Evolutionary conservation across 2,113 vertebrate genomes (phyloP).

Genomic region (Syrmaticus mikado): DNA sequence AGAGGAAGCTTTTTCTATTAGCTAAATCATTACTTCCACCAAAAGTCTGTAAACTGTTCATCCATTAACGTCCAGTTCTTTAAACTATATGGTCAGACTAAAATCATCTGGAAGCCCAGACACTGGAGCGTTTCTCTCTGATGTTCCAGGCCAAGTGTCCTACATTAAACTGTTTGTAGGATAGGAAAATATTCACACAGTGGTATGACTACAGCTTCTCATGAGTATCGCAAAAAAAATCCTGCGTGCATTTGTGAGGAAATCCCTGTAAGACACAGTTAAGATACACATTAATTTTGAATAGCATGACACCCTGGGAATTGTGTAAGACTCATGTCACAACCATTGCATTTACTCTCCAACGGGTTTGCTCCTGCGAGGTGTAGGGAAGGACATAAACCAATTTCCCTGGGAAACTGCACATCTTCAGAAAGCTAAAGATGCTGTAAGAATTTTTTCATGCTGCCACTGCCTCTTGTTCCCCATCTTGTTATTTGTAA

Average conservation of each 20-base stretch:
- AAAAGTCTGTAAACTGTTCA: constrained; percentile 28
- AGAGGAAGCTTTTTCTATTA: background rate
- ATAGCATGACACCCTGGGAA: background rate
- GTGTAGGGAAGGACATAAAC: background rate
- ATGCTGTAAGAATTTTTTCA: background rate
- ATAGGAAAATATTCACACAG: constrained; percentile 41
- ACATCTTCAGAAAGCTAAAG: background rate
- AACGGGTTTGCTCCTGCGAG: background rate
- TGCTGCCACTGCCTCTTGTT: background rate
- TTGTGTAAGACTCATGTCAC: constrained; percentile 36
- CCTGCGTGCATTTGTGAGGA: constrained; percentile 36
- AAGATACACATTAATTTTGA: constrained; percentile 29
- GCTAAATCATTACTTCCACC: background rate
- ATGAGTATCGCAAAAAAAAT: background rate
- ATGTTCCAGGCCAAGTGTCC: constrained; percentile 25
- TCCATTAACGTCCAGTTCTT: background rate
- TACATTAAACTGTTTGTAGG: constrained; percentile 22
- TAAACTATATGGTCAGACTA: background rate
- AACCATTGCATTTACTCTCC: background rate
- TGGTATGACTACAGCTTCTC: constrained; percentile 7
- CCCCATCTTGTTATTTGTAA: background rate
- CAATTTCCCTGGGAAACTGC: background rate
- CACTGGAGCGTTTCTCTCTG: constrained; percentile 25
- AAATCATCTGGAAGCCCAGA: constrained; percentile 6
- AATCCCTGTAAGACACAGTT: constrained; percentile 25